Evolutionary conservation across 2,888 invertebrate species (phyloP).

Genomic region (Meandrusa payeni): DNA sequence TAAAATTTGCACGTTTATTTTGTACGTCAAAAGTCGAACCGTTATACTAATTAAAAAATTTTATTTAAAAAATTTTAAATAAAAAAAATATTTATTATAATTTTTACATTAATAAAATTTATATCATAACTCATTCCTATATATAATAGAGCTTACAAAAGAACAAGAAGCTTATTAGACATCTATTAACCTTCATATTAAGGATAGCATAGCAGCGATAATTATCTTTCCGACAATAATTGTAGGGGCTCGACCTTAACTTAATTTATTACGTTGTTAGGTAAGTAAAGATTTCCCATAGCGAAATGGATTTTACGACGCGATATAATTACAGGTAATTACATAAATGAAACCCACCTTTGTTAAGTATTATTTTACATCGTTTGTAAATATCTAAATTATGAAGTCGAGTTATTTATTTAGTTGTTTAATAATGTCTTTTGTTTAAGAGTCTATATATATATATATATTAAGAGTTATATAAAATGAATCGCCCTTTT

Average conservation of each 20-base stretch:
- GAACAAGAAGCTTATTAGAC: slow-evolving; percentile 56
- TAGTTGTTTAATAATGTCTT: no score
- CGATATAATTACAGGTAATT: slow-evolving; percentile 38
- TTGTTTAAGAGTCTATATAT: no score
- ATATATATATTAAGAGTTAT: no score
- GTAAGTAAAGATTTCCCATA: slow-evolving; percentile 30
- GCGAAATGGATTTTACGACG: slow-evolving; percentile 40
- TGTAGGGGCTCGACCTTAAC: slow-evolving; percentile 37
- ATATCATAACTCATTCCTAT: slow-evolving; percentile 15
- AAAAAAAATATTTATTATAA: no score
- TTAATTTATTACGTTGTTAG: slow-evolving; percentile 41
- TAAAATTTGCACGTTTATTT: no score
- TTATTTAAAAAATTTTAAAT: no score
- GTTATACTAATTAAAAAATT: no score
- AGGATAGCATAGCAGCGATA: slow-evolving; percentile 37
- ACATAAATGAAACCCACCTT: slow-evolving; percentile 20
- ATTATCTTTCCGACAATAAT: slow-evolving; percentile 42
- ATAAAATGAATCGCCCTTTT: no score
- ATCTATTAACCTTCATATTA: slow-evolving; percentile 49
- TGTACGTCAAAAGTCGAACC: no score
- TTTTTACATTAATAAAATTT: no score
- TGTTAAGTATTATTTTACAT: slow-evolving; percentile 13
- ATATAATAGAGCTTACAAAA: slow-evolving; percentile 19
- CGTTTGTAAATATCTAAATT: slow-evolving; percentile 9
- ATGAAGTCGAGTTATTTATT: background rate